Evolutionary conservation across 2,797 vertebrate genomes (phyloP).

Genomic region (Allobates femoralis): DNA sequence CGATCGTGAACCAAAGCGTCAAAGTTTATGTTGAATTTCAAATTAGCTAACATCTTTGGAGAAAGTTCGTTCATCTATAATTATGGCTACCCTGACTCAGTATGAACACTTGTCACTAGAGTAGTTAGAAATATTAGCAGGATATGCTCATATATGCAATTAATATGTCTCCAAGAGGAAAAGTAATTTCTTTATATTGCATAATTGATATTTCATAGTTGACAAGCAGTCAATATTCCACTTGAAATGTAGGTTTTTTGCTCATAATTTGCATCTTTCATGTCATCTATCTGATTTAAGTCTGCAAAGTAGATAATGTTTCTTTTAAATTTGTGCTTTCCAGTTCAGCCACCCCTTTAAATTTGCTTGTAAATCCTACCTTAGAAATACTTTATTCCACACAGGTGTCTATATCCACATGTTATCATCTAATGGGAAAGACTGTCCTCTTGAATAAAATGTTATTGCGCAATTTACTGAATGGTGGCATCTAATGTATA

Average conservation of each 20-base stretch:
- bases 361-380: not conserved
- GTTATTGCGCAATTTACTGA: conserved; percentile 21
- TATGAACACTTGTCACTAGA: no score
- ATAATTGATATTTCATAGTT: no score
- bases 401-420: not conserved
- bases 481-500: conserved; percentile 54
- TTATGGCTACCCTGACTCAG: no score
- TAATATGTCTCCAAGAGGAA: not conserved
- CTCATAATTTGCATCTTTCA: not conserved
- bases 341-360: not conserved
- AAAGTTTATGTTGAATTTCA: no score
- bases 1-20: no score
- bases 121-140: not conserved
- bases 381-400: no score
- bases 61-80: no score
- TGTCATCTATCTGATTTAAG: not conserved
- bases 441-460: conserved; percentile 41
- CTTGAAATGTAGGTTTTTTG: not conserved
- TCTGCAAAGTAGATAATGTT: not conserved
- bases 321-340: not conserved
- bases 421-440: conserved; percentile 22
- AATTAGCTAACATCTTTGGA: no score
- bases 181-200: not conserved
- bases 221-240: not conserved
- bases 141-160: not conserved